These are phyloP conservation scores for Trematocara macrostoma DNA, from an alignment of 2,113 vertebrate species.

Conservation along the genomic window DNA sequence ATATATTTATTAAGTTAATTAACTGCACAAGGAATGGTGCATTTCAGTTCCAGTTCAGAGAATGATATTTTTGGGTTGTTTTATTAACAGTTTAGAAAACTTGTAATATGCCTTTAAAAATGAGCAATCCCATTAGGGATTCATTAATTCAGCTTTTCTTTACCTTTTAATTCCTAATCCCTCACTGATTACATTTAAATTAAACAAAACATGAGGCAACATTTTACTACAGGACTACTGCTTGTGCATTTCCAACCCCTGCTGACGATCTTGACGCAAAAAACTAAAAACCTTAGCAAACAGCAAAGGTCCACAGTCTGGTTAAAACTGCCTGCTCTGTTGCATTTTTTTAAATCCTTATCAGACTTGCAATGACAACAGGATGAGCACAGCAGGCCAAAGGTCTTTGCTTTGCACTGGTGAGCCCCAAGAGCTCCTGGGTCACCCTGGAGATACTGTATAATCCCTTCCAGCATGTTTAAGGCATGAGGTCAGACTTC, in stretches of 20 bases:
- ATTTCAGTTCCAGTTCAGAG: neutral
- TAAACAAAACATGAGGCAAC: neutral
- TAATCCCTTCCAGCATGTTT: neutral
- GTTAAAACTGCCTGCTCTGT: neutral
- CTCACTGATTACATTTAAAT: neutral
- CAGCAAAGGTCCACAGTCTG: neutral
- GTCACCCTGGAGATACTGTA: neutral
- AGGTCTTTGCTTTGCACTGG: neutral
- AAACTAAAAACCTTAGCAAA: neutral
- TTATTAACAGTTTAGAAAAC: neutral
- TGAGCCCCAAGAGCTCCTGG: neutral
- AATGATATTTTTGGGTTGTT: neutral
- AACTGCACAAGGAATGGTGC: neutral
- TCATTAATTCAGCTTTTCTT: neutral
- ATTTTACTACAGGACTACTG: neutral
- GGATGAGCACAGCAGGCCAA: neutral
- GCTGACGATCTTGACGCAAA: neutral
- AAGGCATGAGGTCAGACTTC: neutral
- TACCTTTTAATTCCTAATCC: neutral
- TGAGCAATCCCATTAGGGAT: neutral
- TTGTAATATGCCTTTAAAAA: neutral
- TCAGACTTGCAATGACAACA: neutral
- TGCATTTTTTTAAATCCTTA: neutral
- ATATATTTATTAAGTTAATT: neutral
- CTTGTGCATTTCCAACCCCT: neutral